Evolutionary conservation across 2,797 vertebrate genomes (phyloP).

Genomic region (Notamacropus eugenii): DNA sequence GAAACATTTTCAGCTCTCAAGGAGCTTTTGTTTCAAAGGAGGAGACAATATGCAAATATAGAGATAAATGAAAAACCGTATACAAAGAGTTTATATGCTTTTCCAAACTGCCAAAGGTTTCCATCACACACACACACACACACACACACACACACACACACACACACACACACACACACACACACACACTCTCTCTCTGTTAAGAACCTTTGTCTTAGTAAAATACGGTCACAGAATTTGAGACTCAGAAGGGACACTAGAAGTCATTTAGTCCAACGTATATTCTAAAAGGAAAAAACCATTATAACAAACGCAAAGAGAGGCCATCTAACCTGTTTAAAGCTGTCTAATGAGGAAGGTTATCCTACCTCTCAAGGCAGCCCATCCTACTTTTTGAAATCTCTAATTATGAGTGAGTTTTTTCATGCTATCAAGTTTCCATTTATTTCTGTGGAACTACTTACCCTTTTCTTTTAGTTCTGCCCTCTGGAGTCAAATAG

Average conservation of each 20-base stretch:
- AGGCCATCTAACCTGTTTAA: not conserved
- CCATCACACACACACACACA: not conserved
- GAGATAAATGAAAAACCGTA: no score
- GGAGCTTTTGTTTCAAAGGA: no score
- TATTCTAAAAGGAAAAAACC: not conserved
- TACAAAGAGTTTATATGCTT: not conserved
- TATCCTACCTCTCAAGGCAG: not conserved
- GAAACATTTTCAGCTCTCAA: no score
- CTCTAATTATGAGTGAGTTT: not conserved
- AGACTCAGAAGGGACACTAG: not conserved
- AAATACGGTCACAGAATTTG: not conserved
- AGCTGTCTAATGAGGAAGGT: not conserved
- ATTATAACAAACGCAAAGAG: not conserved
- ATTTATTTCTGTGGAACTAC: not conserved
- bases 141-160: no score
- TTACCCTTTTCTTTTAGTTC: not conserved
- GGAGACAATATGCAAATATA: no score
- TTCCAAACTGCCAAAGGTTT: not conserved
- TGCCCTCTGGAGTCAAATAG: not conserved
- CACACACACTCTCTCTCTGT: no score
- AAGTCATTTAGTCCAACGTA: not conserved
- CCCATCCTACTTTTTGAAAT: not conserved
- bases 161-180: not conserved
- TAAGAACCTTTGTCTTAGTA: not conserved
- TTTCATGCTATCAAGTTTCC: not conserved